Base-by-base conservation (phyloP, 30 jellyfish, hydroid and myxozoan genomes). In the Morbakka virulenta region DNA sequence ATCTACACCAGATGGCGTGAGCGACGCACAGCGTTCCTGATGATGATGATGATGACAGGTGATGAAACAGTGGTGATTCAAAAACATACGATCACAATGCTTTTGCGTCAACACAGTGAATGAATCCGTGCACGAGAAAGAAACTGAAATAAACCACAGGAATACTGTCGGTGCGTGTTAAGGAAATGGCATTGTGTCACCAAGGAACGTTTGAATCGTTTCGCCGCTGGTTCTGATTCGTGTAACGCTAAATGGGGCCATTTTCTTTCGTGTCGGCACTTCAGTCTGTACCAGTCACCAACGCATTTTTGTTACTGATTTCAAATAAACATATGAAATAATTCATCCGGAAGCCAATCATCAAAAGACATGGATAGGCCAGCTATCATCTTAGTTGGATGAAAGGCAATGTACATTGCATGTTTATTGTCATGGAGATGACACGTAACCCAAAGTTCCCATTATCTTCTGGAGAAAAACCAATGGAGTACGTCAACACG, bases 151-250 rank as follows among this genome's bases (percentile, higher is more conserved):
- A 61, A 23, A 23, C 14, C 72, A 23, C n/a, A 61, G 34, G 72
- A 61, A 61, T 24, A 61, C 28, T 13, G n/a, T 24, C 47, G n/a
- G 13, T 24, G 24, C 24, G n/a, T 41, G 47, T 41, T 61, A 23
- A 61, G 24, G 34, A 61, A 61, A 61, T 61, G 72, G 72, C 72
- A 61, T 41, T 13, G 72, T 22, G 24, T 41, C 72, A 11, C 24
- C 28, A 24, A 61, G 9, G 72, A 61, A 61, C 72, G 72, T 41
- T 61, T 24, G 13, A 61, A 13, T 61, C n/a, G 24, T 11, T 13
- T 41, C 13, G 72, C n/a, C 47, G 12, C n/a, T n/a, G n/a, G n/a
- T n/a, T n/a, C n/a, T n/a, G n/a, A n/a, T n/a, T n/a, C n/a, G n/a
- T n/a, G n/a, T n/a, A n/a, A n/a, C n/a, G n/a, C n/a, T n/a, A n/a